Evolutionary conservation across 2,888 invertebrate genomes (phyloP).

Genomic region (Conus canariensis): DNA sequence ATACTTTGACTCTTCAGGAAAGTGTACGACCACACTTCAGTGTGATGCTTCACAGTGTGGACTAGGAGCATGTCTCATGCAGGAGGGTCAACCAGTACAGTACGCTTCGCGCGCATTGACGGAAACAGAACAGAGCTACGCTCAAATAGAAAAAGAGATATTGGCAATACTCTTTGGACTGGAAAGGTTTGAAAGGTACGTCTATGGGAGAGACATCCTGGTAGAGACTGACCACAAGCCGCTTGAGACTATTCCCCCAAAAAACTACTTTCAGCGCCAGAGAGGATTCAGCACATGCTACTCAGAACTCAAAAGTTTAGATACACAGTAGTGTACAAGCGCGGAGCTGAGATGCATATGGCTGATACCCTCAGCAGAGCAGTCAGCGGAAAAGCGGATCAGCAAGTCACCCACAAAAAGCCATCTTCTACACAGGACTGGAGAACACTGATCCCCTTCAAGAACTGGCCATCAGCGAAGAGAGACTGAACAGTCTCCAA

Average conservation of each 20-base stretch:
- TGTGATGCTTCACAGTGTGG: neutral
- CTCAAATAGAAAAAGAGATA: neutral
- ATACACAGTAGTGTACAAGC: neutral
- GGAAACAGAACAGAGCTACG: neutral
- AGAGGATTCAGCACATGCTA: slow-evolving; percentile 4
- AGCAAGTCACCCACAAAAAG: neutral
- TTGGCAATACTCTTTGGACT: neutral
- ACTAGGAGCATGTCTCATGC: neutral
- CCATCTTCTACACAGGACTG: too few species aligned
- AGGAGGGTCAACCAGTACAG: neutral
- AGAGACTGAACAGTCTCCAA: too few species aligned
- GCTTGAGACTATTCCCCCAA: neutral
- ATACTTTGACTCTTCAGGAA: neutral
- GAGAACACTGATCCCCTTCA: too few species aligned
- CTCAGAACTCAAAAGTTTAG: neutral
- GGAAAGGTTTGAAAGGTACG: neutral
- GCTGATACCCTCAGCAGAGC: slow-evolving; percentile 10
- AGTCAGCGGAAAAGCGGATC: neutral
- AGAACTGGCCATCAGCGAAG: too few species aligned
- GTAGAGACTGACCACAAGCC: neutral
- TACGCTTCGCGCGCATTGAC: neutral
- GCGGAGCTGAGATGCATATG: slow-evolving; percentile 1
- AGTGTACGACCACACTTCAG: neutral
- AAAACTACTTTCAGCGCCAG: neutral
- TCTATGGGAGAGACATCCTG: neutral